Evolutionary conservation across 2,113 vertebrate genomes (phyloP), one percentile per base, ranked within the genome.

Genomic region (Phaethon lepturus): DNA sequence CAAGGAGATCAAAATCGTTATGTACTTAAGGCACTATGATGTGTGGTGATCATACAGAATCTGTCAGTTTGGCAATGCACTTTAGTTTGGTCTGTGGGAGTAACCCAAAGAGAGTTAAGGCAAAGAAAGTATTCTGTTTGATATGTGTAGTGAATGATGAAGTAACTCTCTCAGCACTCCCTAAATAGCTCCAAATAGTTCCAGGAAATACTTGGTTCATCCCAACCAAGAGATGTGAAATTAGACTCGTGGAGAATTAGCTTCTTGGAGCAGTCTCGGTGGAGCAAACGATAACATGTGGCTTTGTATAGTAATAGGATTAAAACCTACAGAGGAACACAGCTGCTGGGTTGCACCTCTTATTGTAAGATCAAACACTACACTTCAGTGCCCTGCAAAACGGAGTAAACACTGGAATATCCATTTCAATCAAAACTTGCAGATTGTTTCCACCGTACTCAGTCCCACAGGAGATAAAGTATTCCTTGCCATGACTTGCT

Each of bases 121-220:
- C 59, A 82, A 93, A 90, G 49, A 64, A 94, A 86, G 9, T 44
- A 69, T 35, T 89, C 68, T 72, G 52, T 82, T 84, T 87, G 87
- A 90, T 52, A 85, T 40, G 52, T 82, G 53, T 75, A 85, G 77
- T 78, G 85, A 95, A 90, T 78, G 69, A 91, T 64, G 44, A 33
- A 82, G 35, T 72, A 79, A 85, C 56, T 93, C 76, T 74, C 95
- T 91, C 49, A 88, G 62, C 64, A n/a, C 53, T 87, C 95, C 58
- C 47, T 96, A 91, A 96, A 95, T 91, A 94, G 77, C 77, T 94
- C 24, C 42, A 90, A 64, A 84, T 90, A 53, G 74, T 94, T 96
- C 90, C 95, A 94, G 93, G 96, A 94, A 96, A 93, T 6, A 73
- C 60, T 85, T 87, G 29, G 29, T 93, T 95, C 59, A 87, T 93